Evolutionary conservation across 2,797 vertebrate genomes (phyloP).

Genomic region (Coccyzus lansbergi): DNA sequence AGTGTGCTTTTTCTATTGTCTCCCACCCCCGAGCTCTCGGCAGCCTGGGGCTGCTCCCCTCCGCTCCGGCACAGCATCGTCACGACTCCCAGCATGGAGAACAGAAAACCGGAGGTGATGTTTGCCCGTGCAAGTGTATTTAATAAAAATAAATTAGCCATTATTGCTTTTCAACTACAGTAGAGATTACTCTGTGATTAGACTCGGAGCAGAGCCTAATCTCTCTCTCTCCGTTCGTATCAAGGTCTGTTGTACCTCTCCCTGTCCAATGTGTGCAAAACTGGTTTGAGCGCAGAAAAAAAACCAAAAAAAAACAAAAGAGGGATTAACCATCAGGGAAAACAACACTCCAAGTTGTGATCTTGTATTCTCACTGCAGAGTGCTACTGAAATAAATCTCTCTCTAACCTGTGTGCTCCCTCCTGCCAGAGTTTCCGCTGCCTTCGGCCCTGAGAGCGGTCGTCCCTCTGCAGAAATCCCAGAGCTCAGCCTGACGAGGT

Average conservation of each 20-base stretch:
- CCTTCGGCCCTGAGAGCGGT: accelerated
- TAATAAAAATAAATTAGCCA: not conserved
- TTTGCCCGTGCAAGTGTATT: not conserved
- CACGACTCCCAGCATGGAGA: not conserved
- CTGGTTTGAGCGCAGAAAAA: not conserved
- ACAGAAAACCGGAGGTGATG: not conserved
- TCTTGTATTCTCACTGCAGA: not conserved
- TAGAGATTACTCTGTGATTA: not conserved
- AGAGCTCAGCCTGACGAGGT: not conserved
- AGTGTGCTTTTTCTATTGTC: slow-evolving; percentile 60
- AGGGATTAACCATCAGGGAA: not conserved
- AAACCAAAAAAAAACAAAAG: not conserved
- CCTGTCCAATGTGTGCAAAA: not conserved
- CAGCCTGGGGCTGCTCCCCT: not conserved
- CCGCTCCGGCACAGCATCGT: not conserved
- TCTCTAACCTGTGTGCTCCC: accelerated
- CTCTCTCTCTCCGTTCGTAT: not conserved
- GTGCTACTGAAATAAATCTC: not conserved
- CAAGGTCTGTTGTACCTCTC: not conserved
- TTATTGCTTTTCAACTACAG: slow-evolving; percentile 67
- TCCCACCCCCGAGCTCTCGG: not conserved
- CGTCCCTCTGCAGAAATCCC: not conserved
- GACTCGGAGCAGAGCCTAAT: not conserved
- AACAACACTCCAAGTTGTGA: not conserved
- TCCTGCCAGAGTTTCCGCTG: not conserved